phyloP scores from a whole-genome alignment of 2,888 invertebrate genomes.

The Latheticus oryzae region DNA sequence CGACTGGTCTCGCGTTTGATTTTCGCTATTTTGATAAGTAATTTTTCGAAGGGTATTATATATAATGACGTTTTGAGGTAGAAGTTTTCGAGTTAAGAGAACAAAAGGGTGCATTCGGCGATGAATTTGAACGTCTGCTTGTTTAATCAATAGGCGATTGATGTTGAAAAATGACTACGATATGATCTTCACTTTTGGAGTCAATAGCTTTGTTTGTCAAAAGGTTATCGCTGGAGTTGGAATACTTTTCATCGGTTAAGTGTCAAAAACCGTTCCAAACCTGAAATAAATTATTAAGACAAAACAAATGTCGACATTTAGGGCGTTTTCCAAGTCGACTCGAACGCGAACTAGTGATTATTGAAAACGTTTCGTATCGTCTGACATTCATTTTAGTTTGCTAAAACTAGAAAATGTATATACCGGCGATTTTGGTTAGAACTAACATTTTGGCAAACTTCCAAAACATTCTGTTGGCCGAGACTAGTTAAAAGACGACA shows the following conservation, averaged over 20 bases:
- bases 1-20: constrained; percentile 18
- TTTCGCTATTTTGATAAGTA: constrained; percentile 21
- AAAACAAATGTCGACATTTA: constrained; percentile 55
- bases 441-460: constrained; percentile 55
- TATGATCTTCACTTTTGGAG: constrained; percentile 5
- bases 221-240: constrained; percentile 18
- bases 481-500: constrained; percentile 53
- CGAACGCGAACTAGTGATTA: constrained; percentile 54
- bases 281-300: constrained; percentile 54
- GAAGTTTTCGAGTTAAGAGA: not conserved
- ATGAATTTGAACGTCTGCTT: not conserved
- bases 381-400: constrained; percentile 59
- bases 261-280: constrained; percentile 46
- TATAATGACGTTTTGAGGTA: not conserved
- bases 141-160: constrained; percentile 20
- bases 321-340: constrained; percentile 49
- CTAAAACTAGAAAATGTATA: constrained; percentile 53
- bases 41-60: constrained; percentile 7
- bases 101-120: constrained; percentile 1
- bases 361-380: constrained; percentile 57
- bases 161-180: constrained; percentile 10
- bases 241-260: constrained; percentile 30
- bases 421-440: constrained; percentile 51
- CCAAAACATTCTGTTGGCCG: constrained; percentile 54
- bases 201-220: constrained; percentile 26